Base-by-base conservation (phyloP, 2,797 vertebrate genomes). In the Loriculus beryllinus region DNA sequence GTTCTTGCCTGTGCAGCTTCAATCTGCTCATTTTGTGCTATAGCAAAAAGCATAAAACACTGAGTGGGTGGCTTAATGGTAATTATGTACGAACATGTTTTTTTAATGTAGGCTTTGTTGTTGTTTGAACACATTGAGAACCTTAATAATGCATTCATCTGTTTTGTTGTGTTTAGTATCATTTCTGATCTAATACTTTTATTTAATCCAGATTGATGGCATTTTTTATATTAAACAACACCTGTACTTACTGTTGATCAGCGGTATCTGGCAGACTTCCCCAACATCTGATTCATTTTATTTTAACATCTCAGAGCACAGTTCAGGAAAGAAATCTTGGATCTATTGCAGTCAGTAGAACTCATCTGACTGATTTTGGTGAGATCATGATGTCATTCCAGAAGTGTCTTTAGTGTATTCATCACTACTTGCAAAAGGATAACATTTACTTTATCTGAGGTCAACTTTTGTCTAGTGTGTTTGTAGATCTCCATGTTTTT, bases 101-200 rank as follows among this genome's bases (percentile, higher is more conserved):
- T 79, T 93, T 79, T 57, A 71, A 21, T 39, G 19, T 28, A 31
- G 33, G 42, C 33, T 45, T 72, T 90, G 52, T 60, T 88, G 49
- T 54, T 83, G 35, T 56, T 59, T 65, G 65, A 83, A 91, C n/a
- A 52, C 40, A 62, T 35, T 39, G 82, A 45, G 23, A 75, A 65
- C 35, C n/a, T 75, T 82, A 74, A 67, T 89, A 89, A 74, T 49
- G 42, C 37, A 35, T 81, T 93, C 17, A 54, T 91, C 52, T 87
- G 26, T 56, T 96, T 80, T 71, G 57, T 87, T 90, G 81, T 4
- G 0, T 94, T 95, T 69, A 67, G 37, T 86, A 45, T 77, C 0
- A 52, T 85, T 93, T 94, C 65, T 75, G 37, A 85, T 52, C 40
- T 77, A 74, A 80, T 77, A 37, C 12, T 92, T 86, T 65, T 92